Percentiles rank a stretch among this genome's conserved stretches.
These are phyloP conservation scores for Spermophilus dauricus DNA, from an alignment of 2,113 vertebrate genomes.

Conservation along the genomic window DNA sequence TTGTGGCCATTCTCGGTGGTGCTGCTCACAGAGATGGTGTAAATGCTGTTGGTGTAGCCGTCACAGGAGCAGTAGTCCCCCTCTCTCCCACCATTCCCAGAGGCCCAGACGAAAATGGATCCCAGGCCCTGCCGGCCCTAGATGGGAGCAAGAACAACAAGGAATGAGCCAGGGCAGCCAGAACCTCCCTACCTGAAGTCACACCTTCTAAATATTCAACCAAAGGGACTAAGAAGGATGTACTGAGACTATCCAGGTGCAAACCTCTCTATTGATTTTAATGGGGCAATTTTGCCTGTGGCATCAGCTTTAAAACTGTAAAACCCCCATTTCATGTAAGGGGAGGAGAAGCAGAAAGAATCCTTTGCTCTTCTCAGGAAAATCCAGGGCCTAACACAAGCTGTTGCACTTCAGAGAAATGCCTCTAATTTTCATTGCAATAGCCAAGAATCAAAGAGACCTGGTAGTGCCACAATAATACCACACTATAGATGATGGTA, in stretches of 20 bases:
- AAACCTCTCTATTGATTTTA: not conserved
- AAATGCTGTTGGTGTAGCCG: constrained; percentile 97
- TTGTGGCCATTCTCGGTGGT: constrained; percentile 91
- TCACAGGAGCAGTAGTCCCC: constrained; percentile 97
- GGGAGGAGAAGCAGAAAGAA: no score
- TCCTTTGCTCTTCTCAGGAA: not conserved
- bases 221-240: not conserved
- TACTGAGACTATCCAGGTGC: rapidly evolving
- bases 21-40: constrained; percentile 96
- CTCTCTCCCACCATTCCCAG: constrained; percentile 94
- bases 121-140: constrained; percentile 95
- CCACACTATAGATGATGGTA: not conserved
- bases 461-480: not conserved
- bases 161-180: not conserved
- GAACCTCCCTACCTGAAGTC: rapidly evolving
- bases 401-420: not conserved
- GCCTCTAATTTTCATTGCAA: not conserved
- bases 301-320: not conserved
- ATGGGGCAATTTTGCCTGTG: not conserved
- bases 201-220: not conserved
- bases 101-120: constrained; percentile 96
- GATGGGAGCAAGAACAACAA: not conserved
- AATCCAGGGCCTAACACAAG: not conserved
- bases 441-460: not conserved
- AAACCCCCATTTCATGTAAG: rapidly evolving